Base-by-base conservation (phyloP, 2,113 vertebrate species). In the Serinus canaria region DNA sequence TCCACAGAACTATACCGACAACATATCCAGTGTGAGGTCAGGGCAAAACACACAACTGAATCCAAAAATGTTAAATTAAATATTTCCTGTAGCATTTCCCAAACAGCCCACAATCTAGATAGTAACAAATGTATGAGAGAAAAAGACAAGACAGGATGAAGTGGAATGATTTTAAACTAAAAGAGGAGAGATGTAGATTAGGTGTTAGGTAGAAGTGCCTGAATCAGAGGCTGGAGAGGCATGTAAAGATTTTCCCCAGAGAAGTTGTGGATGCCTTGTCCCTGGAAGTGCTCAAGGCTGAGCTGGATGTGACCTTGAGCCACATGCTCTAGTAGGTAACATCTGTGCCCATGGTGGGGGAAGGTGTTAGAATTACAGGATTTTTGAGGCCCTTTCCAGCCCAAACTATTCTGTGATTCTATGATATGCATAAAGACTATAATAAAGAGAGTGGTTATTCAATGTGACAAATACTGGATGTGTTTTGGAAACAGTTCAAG, bases 1-100 rank as follows among this genome's bases (percentile, higher is more conserved):
- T 35, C 43, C 66, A 60, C 55, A 69, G 63, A 60, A 76, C 5
- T 69, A 49, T 82, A 81, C 81, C 66, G 85, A 31, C 58, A 81
- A 62, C 28, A 73, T 64, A 72, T 39, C 52, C 31, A 83, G 8
- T 73, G 68, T 87, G 56, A 92, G 11, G 30, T 41, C 27, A 80
- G 64, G 41, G 74, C 27, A 93, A 87, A 89, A 69, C 21, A 88
- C 50, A 83, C 23, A 69, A 75, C 23, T 90, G 44, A 96, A 92
- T 92, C 27, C 23, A 73, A 95, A 82, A 58, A 90, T 21, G 8
- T 13, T 44, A 80, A 96, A 95, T 79, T 53, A 94, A 90, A 67
- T 75, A 46, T 30, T 91, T 94, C 58, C 70, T 58, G 83, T 90
- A 95, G 87, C 46, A 43, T 67, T 94, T 30, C 41, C 37, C 3